Evolutionary conservation across 23 tunicate species (phyloP).

Genomic region (Trididemnum nubilum): DNA sequence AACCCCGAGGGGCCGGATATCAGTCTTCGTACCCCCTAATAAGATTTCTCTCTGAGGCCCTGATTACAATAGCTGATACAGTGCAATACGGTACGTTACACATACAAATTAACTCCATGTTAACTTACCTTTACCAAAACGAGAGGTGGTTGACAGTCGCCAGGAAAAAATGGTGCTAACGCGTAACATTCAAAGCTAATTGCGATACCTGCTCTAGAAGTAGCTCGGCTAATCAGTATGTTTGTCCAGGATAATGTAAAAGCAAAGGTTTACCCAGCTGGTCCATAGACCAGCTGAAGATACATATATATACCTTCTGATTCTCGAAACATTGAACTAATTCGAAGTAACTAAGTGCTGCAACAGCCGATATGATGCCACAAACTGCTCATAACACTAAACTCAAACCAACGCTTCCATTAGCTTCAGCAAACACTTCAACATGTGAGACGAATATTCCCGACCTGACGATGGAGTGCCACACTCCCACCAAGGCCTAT

Average conservation of each 20-base stretch:
- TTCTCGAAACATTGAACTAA: conserved; percentile 46
- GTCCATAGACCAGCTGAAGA: conserved; percentile 37
- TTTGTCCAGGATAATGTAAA: conserved; percentile 75
- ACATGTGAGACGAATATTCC: conserved; percentile 82
- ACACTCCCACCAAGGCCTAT: conserved; percentile 51
- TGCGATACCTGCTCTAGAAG: conserved; percentile 72
- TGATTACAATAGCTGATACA: too few relatives aligned
- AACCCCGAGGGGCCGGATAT: too few relatives aligned
- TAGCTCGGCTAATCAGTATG: conserved; percentile 29
- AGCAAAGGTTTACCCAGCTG: conserved; percentile 34
- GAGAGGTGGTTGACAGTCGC: conserved; percentile 58
- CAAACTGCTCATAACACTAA: conserved; percentile 78
- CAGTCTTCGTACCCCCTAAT: too few relatives aligned
- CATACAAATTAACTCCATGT: too few relatives aligned
- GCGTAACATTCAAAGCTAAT: conserved; percentile 58
- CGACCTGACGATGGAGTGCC: conserved; percentile 78
- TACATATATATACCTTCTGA: conserved; percentile 79
- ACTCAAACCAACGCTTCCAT: conserved; percentile 79
- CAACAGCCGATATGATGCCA: conserved; percentile 56
- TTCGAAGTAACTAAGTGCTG: conserved; percentile 73
- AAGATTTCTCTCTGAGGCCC: too few relatives aligned
- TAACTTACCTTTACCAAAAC: conserved; percentile 41
- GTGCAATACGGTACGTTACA: too few relatives aligned
- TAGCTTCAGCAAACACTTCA: conserved; percentile 60
- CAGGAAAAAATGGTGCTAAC: conserved; percentile 59